phyloP scores from a whole-genome alignment of 1,140 invertebrate species.

The Sitophilus oryzae region DNA sequence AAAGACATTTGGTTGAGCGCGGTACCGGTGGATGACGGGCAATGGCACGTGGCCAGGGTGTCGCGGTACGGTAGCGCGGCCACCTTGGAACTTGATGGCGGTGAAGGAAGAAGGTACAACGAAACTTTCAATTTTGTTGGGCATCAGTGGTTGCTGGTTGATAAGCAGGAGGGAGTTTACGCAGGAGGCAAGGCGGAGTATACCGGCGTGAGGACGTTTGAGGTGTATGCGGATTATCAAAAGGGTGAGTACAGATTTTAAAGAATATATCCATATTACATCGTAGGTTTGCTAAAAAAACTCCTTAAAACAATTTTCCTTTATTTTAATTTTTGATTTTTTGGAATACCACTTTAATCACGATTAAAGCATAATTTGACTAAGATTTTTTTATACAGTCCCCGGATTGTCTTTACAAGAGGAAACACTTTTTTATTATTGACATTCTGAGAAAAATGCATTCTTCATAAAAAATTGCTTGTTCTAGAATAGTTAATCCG shows the following conservation, averaged over 20 bases:
- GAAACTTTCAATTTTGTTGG: constrained; percentile 87
- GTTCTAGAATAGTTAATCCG: too few relatives aligned
- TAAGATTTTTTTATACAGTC: too few relatives aligned
- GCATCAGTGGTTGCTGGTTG: constrained; percentile 86
- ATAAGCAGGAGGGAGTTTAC: constrained; percentile 91
- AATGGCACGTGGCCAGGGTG: constrained; percentile 91
- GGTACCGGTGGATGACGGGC: constrained; percentile 89
- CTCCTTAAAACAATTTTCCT: too few relatives aligned
- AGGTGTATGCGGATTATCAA: constrained; percentile 92
- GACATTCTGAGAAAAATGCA: too few relatives aligned
- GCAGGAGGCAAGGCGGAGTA: constrained; percentile 93
- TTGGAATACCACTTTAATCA: too few relatives aligned
- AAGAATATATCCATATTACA: neutral
- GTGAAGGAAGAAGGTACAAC: constrained; percentile 90
- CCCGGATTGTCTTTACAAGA: too few relatives aligned
- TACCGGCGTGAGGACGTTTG: constrained; percentile 84
- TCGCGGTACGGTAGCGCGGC: constrained; percentile 89
- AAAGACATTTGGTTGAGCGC: constrained; percentile 84
- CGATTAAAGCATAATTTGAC: too few relatives aligned
- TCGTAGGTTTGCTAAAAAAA: too few relatives aligned
- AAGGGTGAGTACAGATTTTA: constrained; percentile 57
- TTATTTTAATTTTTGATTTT: too few relatives aligned
- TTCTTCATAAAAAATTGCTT: too few relatives aligned
- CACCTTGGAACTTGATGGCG: constrained; percentile 89
- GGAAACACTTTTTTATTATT: too few relatives aligned